Base-by-base conservation (phyloP, 1,140 invertebrate species). In the Parasteatoda tepidariorum region DNA sequence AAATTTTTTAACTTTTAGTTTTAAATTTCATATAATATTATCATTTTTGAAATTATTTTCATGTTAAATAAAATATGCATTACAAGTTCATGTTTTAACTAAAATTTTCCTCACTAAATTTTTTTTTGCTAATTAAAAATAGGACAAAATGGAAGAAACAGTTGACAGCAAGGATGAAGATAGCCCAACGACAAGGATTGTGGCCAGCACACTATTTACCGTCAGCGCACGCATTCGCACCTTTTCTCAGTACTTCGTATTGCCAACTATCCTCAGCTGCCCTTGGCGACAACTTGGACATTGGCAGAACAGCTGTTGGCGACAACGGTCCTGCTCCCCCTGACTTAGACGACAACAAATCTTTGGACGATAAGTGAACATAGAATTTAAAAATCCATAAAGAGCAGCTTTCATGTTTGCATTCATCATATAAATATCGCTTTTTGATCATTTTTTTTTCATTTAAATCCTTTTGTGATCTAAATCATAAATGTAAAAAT, bases 141-240 rank as follows among this genome's bases (percentile, higher is more conserved):
- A 90, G 96, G 83, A 98, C 96, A 0, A 98, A 98, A 87, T 98
- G 96, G 96, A 98, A 98, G 89, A 98, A 98, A 87, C 96, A 98
- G 86, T 88, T 97, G 85, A 96, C 96, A 0, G 95, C 95, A 0
- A 89, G 95, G 2, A 89, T 97, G 66, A 96, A 97, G 89, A 94
- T 96, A 86, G 95, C 94, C 0, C 95, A 96, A 85, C 89, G 95
- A n/a, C 94, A 95, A 87, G 94, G 94, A 0, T 93, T 95, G 86
- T 91, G 93, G 34, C 91, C 92, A 0, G 91, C 93, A 61, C 93
- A 93, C 85, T 94, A 94, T 83, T 90, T 92, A 15, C 90, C 91
- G n/a, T 85, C 89, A 73, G 70, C 33, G 1, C 83, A 84, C 22
- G 83, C 83, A 9, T 84, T 84, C 28, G 67, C 66, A 5, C 83